phyloP scores from a whole-genome alignment of 2,888 invertebrate genomes.

The Stenotaenia linearis region DNA sequence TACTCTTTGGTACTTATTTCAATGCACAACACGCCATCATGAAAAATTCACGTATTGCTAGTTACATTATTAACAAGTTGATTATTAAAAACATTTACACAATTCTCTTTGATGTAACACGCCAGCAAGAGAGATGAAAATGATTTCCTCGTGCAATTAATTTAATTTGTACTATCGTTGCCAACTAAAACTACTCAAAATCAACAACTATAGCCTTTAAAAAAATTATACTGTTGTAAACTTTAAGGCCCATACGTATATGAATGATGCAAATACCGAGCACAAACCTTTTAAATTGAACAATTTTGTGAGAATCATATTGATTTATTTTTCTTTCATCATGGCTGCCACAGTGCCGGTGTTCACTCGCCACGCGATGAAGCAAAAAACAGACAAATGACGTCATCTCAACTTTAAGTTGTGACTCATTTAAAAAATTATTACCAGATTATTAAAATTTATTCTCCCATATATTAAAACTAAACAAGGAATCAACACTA shows the following conservation, averaged over 20 bases:
- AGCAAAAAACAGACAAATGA: not conserved
- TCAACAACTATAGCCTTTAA: not conserved
- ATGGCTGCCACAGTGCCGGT: not conserved
- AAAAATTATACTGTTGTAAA: no score
- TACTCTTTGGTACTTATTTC: not conserved
- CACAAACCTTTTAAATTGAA: not conserved
- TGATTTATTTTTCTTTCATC: not conserved
- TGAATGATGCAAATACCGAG: no score
- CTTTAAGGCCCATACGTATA: no score
- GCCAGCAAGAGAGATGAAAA: not conserved
- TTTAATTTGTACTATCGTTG: not conserved
- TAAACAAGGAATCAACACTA: not conserved
- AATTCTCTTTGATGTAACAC: conserved; percentile 16
- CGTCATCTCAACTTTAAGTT: not conserved
- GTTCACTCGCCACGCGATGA: not conserved
- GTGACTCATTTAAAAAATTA: conserved; percentile 9
- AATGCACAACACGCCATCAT: conserved; percentile 8
- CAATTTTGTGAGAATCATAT: not conserved
- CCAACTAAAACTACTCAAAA: not conserved
- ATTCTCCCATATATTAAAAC: not conserved
- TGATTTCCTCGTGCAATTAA: not conserved
- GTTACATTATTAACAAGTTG: not conserved
- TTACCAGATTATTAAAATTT: conserved; percentile 8
- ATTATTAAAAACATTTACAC: not conserved
- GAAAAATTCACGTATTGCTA: not conserved